phyloP scores from a whole-genome alignment of 2,888 invertebrate genomes.

The Theretra japonica region DNA sequence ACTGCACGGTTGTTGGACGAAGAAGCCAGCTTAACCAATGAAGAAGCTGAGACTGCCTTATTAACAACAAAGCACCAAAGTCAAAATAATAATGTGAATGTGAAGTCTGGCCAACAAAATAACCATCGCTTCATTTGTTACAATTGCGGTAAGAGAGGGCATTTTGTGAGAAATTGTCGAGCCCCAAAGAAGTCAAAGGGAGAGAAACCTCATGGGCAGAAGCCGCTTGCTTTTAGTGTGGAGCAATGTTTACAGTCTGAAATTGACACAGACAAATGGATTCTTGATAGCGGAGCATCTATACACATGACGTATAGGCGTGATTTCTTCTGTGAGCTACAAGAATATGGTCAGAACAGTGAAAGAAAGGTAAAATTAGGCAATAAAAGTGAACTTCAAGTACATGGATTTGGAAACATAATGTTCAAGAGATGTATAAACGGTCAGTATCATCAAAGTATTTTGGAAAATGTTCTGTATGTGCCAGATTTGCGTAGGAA shows the following conservation, averaged over 20 bases:
- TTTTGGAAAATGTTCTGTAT: conserved; percentile 42
- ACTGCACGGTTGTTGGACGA: too few species aligned
- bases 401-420: conserved; percentile 42
- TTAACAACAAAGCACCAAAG: conserved; percentile 32
- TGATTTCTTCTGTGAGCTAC: conserved; percentile 39
- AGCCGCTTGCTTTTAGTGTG: conserved; percentile 42
- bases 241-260: conserved; percentile 17
- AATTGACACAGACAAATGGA: too few species aligned
- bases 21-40: too few species aligned
- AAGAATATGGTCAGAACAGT: conserved; percentile 36
- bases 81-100: conserved; percentile 30
- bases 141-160: conserved; percentile 44
- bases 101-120: not conserved
- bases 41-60: too few species aligned
- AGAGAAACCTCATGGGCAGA: conserved; percentile 32
- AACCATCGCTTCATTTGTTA: conserved; percentile 46
- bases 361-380: conserved; percentile 38
- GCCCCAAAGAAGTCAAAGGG: conserved; percentile 34
- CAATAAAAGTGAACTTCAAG: conserved; percentile 41
- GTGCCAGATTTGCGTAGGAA: conserved; percentile 53
- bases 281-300: conserved; percentile 47
- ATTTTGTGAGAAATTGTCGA: conserved; percentile 46
- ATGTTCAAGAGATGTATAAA: conserved; percentile 43
- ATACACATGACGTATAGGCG: conserved; percentile 42
- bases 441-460: conserved; percentile 41